A percentile compares a stretch with the other conserved stretches of the same genome.
Conservation (phyloP, 2,888 invertebrate species). For the Sisyra terminalis region DNA sequence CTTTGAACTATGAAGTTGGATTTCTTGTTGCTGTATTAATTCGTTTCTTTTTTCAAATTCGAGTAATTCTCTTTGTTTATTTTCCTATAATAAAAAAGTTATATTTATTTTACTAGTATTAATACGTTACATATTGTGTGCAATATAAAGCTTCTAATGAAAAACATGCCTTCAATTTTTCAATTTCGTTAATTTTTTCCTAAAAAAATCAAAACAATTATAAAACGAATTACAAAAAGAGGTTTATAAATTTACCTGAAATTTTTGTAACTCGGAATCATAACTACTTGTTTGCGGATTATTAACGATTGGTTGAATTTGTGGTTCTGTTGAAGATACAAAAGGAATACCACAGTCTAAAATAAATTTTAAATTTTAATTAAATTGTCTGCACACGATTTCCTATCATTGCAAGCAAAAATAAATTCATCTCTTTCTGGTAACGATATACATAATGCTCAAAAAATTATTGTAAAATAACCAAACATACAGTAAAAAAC, state of each 20-base stretch:
- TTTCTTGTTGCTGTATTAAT: conserved; percentile 43
- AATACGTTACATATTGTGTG: conserved; percentile 9
- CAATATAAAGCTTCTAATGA: conserved; percentile 16
- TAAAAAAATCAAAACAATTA: conserved; percentile 22
- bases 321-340: conserved; percentile 11
- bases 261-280: neutral
- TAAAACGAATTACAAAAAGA: neutral
- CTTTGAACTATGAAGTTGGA: conserved; percentile 42
- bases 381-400: no score
- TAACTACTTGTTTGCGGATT: conserved; percentile 1
- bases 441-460: no score
- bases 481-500: no score
- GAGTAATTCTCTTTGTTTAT: conserved; percentile 32
- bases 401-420: no score
- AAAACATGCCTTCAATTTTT: conserved; percentile 41
- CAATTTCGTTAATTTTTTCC: conserved; percentile 39
- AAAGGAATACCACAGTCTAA: conserved; percentile 8
- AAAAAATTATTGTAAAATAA: no score
- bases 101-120: neutral
- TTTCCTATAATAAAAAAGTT: conserved; percentile 26
- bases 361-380: neutral
- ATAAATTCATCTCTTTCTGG: no score
- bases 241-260: neutral
- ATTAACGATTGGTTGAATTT: conserved; percentile 2
- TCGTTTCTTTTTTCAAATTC: conserved; percentile 46